Base-by-base conservation (phyloP, 1,140 invertebrate genomes). In the Camponotus vicinus region DNA sequence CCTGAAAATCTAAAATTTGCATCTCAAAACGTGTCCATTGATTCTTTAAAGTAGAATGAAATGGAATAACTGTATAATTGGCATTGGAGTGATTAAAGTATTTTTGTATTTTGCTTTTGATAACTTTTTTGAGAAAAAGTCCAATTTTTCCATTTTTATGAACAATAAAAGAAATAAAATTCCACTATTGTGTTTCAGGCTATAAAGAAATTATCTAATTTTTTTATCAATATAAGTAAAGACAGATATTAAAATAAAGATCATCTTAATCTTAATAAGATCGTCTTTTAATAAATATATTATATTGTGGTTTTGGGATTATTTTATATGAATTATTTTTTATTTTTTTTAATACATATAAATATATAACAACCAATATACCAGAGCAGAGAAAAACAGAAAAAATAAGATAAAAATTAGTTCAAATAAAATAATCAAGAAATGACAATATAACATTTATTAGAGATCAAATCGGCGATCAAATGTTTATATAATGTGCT, bases 41-140 rank as follows among this genome's bases (percentile, higher is more conserved):
- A 9, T 66, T 79, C 32, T 73, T 82, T 21, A n/a, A 45, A 61
- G 18, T 61, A 82, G 8, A 40, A 11, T 82, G 55, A 82, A 82
- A 2, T 73, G 69, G 67, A 18, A 32, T 73, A 18, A 69, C 37
- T 79, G 63, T 79, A 34, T 13, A 52, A 67, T 79, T 7, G 42
- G 3, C 13, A 3, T 15, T 6, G 9, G 18, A 78, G n/a, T 52
- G 15, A 42, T 52, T 67, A 37, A 78, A 40, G 9, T 13, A 64
- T 21, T 45, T 67, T 34, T 59, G 13, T 67, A 8, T 40, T 67
- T 67, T 3, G 15, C 27, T 27, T 57, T 21, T 57, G 0, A 34
- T 52, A 67, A 67, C 0, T 67, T 52, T 79, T 67, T 40, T 37
- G 4, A 63, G 11, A 45, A n/a, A 42, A 21, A 7, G 9, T 45